Conservation (phyloP, 1,140 invertebrate genomes). For the Drosophila santomea region DNA sequence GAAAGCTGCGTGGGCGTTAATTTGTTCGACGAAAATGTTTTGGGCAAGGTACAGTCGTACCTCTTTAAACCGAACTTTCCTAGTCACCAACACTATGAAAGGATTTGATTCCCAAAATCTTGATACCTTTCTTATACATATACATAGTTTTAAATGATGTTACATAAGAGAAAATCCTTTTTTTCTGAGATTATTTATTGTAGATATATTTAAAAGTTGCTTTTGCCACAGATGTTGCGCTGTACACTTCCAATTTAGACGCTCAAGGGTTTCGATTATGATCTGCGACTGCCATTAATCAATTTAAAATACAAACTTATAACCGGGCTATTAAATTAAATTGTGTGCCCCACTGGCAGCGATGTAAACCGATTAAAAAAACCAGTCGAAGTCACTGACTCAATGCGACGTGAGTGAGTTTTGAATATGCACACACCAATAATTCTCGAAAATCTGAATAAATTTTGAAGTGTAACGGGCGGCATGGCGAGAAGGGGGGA, state of each 20-base stretch:
- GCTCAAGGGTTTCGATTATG: conserved; percentile 4
- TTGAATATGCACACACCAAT: conserved; percentile 52
- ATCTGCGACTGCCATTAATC: conserved; percentile 33
- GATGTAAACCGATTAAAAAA: conserved; percentile 35
- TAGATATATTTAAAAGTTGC: neutral
- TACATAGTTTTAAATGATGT: too few species aligned
- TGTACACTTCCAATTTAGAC: conserved; percentile 2
- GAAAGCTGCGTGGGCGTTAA: conserved; percentile 45
- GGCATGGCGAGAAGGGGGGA: neutral
- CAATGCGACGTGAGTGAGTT: conserved; percentile 64
- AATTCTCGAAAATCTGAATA: conserved; percentile 41
- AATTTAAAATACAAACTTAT: conserved; percentile 40
- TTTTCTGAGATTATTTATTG: too few species aligned
- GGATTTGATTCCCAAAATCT: too few species aligned
- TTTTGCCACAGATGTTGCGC: neutral
- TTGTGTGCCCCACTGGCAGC: conserved; percentile 25
- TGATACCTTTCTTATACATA: too few species aligned
- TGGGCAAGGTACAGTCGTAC: conserved; percentile 1
- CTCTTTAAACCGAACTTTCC: neutral
- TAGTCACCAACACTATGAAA: neutral
- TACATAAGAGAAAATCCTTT: too few species aligned
- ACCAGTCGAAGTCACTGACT: conserved; percentile 45
- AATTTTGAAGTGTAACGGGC: conserved; percentile 49
- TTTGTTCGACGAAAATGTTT: conserved; percentile 20
- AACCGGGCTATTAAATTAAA: conserved; percentile 39